These are phyloP conservation scores for Oryzias dopingdopingensis DNA, from an alignment of 2,797 vertebrate species.

Conservation along the genomic window DNA sequence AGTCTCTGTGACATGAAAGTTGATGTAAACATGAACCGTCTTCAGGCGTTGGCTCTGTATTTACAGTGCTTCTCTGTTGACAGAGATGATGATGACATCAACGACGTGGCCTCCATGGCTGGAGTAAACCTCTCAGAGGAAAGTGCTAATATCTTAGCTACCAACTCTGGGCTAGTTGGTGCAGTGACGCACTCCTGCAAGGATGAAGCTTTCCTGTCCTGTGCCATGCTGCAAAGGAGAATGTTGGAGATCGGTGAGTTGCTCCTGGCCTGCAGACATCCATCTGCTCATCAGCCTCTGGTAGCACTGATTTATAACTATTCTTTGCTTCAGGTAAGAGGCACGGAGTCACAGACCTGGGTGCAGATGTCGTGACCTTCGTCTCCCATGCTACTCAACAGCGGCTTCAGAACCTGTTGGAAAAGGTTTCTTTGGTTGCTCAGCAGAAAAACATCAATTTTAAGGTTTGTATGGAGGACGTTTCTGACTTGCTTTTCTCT, in stretches of 20 bases:
- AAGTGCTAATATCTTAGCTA: slow-evolving; percentile 93
- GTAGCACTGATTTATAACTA: neutral
- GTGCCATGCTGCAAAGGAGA: slow-evolving; percentile 85
- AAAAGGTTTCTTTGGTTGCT: slow-evolving; percentile 90
- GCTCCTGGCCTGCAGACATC: too few species aligned
- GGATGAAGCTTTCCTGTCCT: slow-evolving; percentile 91
- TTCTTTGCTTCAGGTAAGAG: slow-evolving; percentile 80
- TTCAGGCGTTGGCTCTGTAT: neutral
- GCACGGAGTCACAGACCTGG: slow-evolving; percentile 88
- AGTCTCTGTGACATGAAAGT: too few species aligned
- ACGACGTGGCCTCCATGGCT: slow-evolving; percentile 97
- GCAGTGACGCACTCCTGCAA: slow-evolving; percentile 93
- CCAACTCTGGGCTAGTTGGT: slow-evolving; percentile 92
- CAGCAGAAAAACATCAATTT: slow-evolving; percentile 92
- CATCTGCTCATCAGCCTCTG: neutral
- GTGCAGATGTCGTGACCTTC: slow-evolving; percentile 88
- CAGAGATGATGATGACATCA: slow-evolving; percentile 98
- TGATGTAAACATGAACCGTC: neutral
- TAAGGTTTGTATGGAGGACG: slow-evolving; percentile 79
- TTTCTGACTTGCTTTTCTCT: neutral
- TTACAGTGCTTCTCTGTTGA: slow-evolving; percentile 8
- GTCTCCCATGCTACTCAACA: slow-evolving; percentile 94
- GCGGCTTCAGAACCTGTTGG: slow-evolving; percentile 88
- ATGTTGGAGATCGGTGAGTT: slow-evolving; percentile 91
- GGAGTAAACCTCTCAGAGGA: slow-evolving; percentile 97